phyloP scores from a whole-genome alignment of 2,797 vertebrate species.

The Alectoris magna region DNA sequence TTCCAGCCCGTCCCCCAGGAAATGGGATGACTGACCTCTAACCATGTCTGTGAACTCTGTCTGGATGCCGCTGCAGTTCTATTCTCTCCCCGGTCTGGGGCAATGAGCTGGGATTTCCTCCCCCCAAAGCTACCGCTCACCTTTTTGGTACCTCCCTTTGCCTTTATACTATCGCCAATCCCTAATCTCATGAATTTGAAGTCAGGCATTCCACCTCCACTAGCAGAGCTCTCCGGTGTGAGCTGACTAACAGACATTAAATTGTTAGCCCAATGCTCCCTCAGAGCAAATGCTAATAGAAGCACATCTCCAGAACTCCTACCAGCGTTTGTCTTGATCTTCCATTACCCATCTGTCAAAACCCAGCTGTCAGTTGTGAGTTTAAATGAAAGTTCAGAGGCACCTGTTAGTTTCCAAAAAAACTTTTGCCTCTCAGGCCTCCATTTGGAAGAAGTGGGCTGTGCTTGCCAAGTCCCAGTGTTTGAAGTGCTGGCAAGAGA shows the following conservation, averaged over 20 bases:
- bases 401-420: conserved; percentile 19
- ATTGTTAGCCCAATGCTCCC: conserved; percentile 21
- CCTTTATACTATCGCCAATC: conserved; percentile 22
- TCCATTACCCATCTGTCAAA: conserved; percentile 46
- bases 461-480: neutral
- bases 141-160: neutral
- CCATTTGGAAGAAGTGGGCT: conserved; percentile 3
- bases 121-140: neutral
- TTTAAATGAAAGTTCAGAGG: conserved; percentile 43
- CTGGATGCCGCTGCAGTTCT: neutral
- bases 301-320: conserved; percentile 46
- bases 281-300: conserved; percentile 43
- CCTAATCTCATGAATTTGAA: conserved; percentile 27
- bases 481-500: conserved; percentile 2
- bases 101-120: neutral
- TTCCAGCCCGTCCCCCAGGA: fast-evolving
- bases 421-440: conserved; percentile 19
- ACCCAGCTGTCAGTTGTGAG: conserved; percentile 35
- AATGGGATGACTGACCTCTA: neutral
- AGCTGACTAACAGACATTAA: conserved; percentile 66
- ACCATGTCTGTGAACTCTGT: neutral
- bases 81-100: neutral
- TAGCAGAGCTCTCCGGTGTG: conserved; percentile 35
- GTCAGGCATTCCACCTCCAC: conserved; percentile 40
- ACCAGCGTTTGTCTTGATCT: conserved; percentile 25